Conservation (phyloP, 2,888 invertebrate species). For the Pseudolycoriella hygida region DNA sequence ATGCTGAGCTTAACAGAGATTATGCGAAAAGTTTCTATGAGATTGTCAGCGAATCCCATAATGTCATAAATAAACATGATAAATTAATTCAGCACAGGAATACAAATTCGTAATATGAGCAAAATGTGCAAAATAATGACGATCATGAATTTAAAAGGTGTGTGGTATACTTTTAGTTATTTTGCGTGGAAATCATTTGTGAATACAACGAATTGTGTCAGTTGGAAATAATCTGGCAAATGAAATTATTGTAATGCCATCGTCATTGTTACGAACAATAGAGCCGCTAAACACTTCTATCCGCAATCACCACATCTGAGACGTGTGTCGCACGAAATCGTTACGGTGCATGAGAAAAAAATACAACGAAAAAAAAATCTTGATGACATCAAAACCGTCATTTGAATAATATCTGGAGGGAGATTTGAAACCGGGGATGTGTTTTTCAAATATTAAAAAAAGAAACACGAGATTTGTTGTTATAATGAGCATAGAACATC, state of each 20-base stretch:
- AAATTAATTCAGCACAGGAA: slow-evolving; percentile 2
- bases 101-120: slow-evolving; percentile 2
- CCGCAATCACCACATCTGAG: not conserved
- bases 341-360: not conserved
- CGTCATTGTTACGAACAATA: not conserved
- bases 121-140: not conserved
- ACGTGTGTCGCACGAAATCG: not conserved
- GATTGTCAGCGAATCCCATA: not conserved
- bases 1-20: slow-evolving; percentile 4
- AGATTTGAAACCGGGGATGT: no score
- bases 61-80: slow-evolving; percentile 5
- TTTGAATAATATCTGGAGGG: no score
- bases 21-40: slow-evolving; percentile 2
- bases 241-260: not conserved
- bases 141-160: not conserved
- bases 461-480: no score
- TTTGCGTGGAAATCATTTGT: not conserved
- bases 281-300: not conserved
- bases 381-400: no score
- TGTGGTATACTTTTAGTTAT: no score
- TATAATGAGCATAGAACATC: no score
- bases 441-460: no score
- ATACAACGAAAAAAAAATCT: not conserved
- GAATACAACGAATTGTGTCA: not conserved
- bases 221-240: not conserved